phyloP scores from a whole-genome alignment of 2,113 vertebrate species.

The Microcebus griseorufus region DNA sequence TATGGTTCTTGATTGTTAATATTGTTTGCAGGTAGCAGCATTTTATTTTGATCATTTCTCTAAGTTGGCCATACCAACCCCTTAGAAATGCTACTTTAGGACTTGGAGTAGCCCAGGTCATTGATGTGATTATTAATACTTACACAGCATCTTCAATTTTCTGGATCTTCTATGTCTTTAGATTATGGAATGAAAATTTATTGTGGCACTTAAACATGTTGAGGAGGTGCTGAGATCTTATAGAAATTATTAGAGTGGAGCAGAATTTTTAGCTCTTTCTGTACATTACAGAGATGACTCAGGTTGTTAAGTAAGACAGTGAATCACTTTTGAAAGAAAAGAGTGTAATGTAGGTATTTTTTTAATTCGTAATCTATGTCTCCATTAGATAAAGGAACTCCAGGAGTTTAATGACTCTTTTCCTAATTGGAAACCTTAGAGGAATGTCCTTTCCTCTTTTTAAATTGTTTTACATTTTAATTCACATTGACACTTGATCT shows the following conservation, averaged over 20 bases:
- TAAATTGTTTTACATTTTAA: slow-evolving; percentile 30
- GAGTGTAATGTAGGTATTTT: not conserved
- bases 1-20: not conserved
- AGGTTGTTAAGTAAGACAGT: not conserved
- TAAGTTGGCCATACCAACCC: not conserved
- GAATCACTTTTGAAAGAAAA: not conserved
- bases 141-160: not conserved
- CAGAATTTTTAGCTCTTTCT: not conserved
- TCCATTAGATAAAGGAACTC: not conserved
- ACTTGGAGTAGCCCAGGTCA: not conserved
- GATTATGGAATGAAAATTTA: not conserved
- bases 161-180: not conserved
- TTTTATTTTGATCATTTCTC: slow-evolving; percentile 12
- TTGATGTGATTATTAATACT: not conserved
- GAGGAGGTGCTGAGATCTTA: not conserved
- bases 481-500: not conserved
- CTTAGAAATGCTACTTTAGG: not conserved
- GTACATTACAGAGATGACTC: not conserved
- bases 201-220: not conserved
- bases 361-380: not conserved
- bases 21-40: not conserved
- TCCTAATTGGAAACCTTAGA: not conserved
- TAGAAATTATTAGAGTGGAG: not conserved
- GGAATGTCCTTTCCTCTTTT: not conserved
- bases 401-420: not conserved